phyloP scores from a whole-genome alignment of 2,888 invertebrate species.

The Hylaea fasciaria region DNA sequence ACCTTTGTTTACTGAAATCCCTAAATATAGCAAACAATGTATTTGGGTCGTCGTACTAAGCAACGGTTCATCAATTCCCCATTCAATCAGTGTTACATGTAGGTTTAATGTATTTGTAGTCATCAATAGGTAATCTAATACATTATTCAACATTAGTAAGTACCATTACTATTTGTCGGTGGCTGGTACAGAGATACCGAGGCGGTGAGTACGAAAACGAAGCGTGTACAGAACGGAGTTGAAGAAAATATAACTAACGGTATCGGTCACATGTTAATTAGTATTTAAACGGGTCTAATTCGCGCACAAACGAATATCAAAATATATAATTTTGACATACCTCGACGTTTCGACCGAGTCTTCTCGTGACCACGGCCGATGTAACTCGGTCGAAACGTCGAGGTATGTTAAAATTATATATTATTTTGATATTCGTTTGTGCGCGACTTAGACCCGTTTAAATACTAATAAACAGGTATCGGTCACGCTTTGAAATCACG shows the following conservation, averaged over 20 bases:
- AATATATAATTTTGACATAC: no score
- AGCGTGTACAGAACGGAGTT: not conserved
- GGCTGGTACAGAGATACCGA: not conserved
- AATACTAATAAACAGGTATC: no score
- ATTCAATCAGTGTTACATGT: conserved; percentile 10
- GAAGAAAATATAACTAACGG: not conserved
- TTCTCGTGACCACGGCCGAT: no score
- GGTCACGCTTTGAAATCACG: no score
- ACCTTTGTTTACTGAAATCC: conserved; percentile 11
- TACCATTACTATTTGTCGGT: conserved; percentile 9
- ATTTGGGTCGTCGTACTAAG: conserved; percentile 22
- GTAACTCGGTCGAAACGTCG: no score
- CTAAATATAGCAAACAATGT: conserved; percentile 19
- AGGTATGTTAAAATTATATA: no score
- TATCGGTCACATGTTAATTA: no score
- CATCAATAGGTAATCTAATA: conserved; percentile 15
- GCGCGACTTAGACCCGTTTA: no score
- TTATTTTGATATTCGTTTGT: no score
- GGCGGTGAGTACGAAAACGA: not conserved
- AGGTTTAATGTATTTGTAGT: conserved; percentile 11
- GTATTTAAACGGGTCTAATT: no score
- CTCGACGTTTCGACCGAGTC: no score
- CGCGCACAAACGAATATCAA: no score
- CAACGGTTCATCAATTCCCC: conserved; percentile 13
- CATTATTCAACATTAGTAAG: conserved; percentile 15